phyloP scores from a whole-genome alignment of 2,113 vertebrate genomes.

The Opisthocomus hoazin region DNA sequence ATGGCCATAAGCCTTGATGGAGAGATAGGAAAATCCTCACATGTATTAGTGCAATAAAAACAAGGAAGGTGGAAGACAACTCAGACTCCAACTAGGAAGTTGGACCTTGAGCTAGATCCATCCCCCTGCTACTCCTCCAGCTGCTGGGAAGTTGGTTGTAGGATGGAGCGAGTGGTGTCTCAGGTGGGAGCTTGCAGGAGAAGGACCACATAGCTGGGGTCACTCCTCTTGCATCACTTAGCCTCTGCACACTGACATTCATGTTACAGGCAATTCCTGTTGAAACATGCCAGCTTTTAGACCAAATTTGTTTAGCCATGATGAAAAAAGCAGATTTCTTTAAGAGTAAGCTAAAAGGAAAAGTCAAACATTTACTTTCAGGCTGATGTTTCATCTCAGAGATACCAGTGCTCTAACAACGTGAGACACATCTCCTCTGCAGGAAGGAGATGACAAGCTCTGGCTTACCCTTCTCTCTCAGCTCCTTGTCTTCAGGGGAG shows the following conservation, averaged over 20 bases:
- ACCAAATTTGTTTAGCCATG: neutral
- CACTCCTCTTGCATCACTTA: neutral
- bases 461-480: neutral
- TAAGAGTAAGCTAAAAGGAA: neutral
- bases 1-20: neutral
- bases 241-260: neutral
- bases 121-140: neutral
- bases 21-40: neutral
- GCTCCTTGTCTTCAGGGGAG: neutral
- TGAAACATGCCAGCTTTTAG: neutral
- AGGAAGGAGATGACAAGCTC: neutral
- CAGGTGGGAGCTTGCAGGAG: neutral
- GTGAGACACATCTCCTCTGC: neutral
- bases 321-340: neutral
- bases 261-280: neutral
- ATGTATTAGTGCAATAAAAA: neutral
- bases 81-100: no score
- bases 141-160: fast-evolving
- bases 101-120: no score
- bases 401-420: neutral
- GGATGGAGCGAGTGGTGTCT: neutral
- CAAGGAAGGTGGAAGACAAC: neutral
- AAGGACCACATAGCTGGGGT: fast-evolving
- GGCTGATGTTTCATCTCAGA: neutral
- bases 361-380: neutral